Base-by-base conservation (phyloP, 2,888 invertebrate genomes). In the Mythimna ferrago region DNA sequence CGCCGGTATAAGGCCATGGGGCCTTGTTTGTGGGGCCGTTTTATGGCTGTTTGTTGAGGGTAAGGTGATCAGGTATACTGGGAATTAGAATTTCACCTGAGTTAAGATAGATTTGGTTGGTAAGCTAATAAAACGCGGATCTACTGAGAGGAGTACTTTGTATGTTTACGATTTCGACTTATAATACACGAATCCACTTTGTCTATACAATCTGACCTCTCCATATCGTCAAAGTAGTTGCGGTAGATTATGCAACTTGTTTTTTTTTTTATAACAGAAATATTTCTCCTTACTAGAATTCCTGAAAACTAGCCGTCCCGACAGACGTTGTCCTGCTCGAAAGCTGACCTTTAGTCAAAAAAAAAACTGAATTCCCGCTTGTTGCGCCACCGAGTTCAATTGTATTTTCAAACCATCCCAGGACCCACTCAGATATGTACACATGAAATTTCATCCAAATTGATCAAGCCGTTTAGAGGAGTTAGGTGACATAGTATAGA, bases 11-110 rank as follows among this genome's bases (percentile, higher is more conserved):
- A 67, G 35, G 44, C 72, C 56, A 51, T 62, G 44, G 38, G 57
- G 57, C 38, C 66, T 62, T 70, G 67, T 78, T 78, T 70, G 70
- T 70, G 58, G 54, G 63, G 64, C 58, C 60, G 38, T 68, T 83
- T 76, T 74, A 74, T 78, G 53, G 48, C 65, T 73, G 48, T 80
- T 70, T 73, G 70, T 60, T 61, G 67, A 71, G 51, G 66, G 35
- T 57, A 54, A 35, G n/a, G 51, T 35, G 51, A 61, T 26, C 54
- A 16, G n/a, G 2, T 48, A 53, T 57, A 57, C 56, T 26, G 38
- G 14, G 32, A 54, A 35, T 66, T 51, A 14, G 11, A 60, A 21
- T 53, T 38, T 53, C 54, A 64, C 14, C n/a, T 60, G 35, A 44
- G 16, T 14, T 44, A 16, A 38, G n/a, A 9, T 53, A 65, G 11